Conservation (phyloP, 1,140 invertebrate species). For the Bombus affinis region DNA sequence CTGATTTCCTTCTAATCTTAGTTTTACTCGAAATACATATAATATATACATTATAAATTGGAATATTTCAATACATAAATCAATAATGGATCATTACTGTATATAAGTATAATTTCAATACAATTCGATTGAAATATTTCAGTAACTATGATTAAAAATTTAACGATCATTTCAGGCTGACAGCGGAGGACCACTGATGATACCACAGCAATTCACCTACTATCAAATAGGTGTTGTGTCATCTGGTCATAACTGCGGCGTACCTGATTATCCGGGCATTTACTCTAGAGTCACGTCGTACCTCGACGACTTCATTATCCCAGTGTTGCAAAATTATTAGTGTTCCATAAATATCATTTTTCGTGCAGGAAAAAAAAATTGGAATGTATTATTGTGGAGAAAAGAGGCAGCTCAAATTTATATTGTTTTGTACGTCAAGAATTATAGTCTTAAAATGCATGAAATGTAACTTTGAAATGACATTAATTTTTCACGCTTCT, state of each 20-base stretch:
- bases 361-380: not conserved
- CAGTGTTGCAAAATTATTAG: not conserved
- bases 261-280: slow-evolving; percentile 88
- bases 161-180: slow-evolving; percentile 84
- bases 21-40: no score
- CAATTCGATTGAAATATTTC: not conserved
- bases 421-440: not conserved
- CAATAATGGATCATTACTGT: no score
- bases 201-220: slow-evolving; percentile 75
- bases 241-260: slow-evolving; percentile 89
- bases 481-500: not conserved
- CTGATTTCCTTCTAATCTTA: no score
- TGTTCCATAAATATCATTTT: not conserved
- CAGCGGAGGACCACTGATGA: slow-evolving; percentile 92
- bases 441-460: no score
- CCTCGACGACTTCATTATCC: slow-evolving; percentile 84
- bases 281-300: slow-evolving; percentile 89
- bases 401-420: not conserved
- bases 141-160: not conserved
- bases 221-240: slow-evolving; percentile 89
- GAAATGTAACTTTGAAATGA: no score
- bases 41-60: no score
- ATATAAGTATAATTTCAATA: not conserved
- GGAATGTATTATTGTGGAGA: not conserved
- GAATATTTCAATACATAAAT: no score